Percentiles rank a stretch among this genome's conserved stretches.
phyloP scores from a whole-genome alignment of 2,888 invertebrate species.

The Cremastinae sp. region DNA sequence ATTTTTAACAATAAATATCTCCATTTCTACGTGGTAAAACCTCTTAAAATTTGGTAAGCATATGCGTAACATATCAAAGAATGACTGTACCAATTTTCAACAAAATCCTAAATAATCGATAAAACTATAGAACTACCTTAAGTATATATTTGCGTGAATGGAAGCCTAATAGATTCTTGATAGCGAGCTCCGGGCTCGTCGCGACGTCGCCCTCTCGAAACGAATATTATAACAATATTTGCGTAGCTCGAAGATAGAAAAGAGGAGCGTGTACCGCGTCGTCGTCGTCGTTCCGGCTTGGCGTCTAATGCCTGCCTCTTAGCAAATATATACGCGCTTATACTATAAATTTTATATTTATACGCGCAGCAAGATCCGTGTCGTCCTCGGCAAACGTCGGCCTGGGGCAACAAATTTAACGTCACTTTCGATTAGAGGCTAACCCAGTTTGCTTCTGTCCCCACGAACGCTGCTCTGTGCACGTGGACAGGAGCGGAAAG shows the following conservation, averaged over 20 bases:
- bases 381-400: conserved; percentile 32
- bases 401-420: conserved; percentile 64
- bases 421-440: conserved; percentile 65
- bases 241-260: conserved; percentile 1
- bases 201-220: conserved; percentile 6
- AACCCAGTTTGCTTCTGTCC: conserved; percentile 63
- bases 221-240: conserved; percentile 44
- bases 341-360: conserved; percentile 11
- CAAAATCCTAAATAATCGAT: background rate
- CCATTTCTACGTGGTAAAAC: too few species aligned
- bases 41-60: too few species aligned
- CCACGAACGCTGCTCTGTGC: conserved; percentile 34
- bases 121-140: too few species aligned
- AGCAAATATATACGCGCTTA: conserved; percentile 13
- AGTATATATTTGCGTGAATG: background rate
- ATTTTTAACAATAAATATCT: too few species aligned
- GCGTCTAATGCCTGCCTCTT: conserved; percentile 30
- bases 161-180: conserved; percentile 4
- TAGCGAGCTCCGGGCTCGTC: background rate
- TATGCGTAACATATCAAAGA: too few species aligned
- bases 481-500: conserved; percentile 36
- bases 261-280: conserved; percentile 8
- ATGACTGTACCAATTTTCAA: too few species aligned
- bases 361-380: conserved; percentile 18
- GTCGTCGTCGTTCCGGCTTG: background rate